A percentile compares a stretch with the other conserved stretches of the same genome.
These are phyloP conservation scores for Tillus elongatus DNA, from an alignment of 2,888 invertebrate species.

Conservation along the genomic window DNA sequence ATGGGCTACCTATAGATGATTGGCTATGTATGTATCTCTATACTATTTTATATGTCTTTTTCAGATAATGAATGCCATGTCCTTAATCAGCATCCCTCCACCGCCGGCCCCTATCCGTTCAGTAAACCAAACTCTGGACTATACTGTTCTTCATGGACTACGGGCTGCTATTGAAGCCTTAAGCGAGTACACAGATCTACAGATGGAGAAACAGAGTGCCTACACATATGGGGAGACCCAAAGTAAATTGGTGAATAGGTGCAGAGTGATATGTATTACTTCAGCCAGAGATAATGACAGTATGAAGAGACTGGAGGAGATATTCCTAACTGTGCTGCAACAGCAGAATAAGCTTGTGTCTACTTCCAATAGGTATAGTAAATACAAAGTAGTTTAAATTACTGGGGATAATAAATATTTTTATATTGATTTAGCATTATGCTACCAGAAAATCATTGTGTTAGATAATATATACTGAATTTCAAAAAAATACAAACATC, in stretches of 20 bases:
- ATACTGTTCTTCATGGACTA: slow-evolving; percentile 72
- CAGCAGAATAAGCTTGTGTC: slow-evolving; percentile 69
- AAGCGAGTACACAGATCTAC: slow-evolving; percentile 71
- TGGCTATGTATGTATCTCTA: no score
- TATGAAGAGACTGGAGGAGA: slow-evolving; percentile 77
- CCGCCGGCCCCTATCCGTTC: slow-evolving; percentile 37
- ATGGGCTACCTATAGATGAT: no score
- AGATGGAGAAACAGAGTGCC: slow-evolving; percentile 49
- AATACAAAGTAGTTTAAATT: slow-evolving; percentile 7
- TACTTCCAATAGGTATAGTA: slow-evolving; percentile 49
- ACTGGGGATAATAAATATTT: slow-evolving; percentile 5
- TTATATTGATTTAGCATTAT: no score
- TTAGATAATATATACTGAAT: no score
- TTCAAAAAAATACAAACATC: no score
- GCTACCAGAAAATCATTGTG: no score
- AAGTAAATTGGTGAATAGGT: slow-evolving; percentile 46
- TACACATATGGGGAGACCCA: slow-evolving; percentile 41
- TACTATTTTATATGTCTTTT: no score
- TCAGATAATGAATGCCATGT: slow-evolving; percentile 75
- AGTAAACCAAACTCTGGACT: slow-evolving; percentile 52
- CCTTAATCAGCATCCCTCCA: slow-evolving; percentile 71
- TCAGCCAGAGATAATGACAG: slow-evolving; percentile 81
- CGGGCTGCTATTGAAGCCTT: slow-evolving; percentile 78
- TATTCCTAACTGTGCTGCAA: slow-evolving; percentile 69
- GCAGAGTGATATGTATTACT: slow-evolving; percentile 84